Evolutionary conservation across 2,797 vertebrate species (phyloP), one percentile per base, ranked within the genome.

Genomic region (Ispidina picta): DNA sequence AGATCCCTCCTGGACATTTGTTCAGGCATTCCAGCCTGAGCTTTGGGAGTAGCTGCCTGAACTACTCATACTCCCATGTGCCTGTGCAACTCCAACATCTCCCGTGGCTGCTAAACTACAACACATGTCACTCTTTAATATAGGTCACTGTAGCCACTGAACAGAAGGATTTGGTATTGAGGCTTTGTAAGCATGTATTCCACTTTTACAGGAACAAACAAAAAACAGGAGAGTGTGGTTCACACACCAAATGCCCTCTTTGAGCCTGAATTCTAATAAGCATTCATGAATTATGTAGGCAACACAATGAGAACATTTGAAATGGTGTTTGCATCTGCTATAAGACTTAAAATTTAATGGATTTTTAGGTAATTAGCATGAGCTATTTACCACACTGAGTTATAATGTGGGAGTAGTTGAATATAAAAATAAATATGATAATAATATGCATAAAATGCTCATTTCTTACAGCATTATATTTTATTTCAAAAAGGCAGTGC

Each of bases 361-460:
- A 94, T 97, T 97, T 97, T 97, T 92, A 96, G 96, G 95, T 97
- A 97, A 97, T 98, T 97, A 97, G 91, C 94, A 97, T 95, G 96
- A 97, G 83, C 90, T 92, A 95, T 98, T 97, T 97, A 95, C 93
- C 87, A 94, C 90, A 97, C 81, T 96, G 94, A 97, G 91, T 97
- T 96, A 97, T 96, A 96, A 90, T 95, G 95, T 94, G 95, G 90
- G 91, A 97, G 95, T 93, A 96, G 91, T 79, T 94, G 96, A 96
- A 97, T 96, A 94, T 96, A 97, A 97, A 97, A 97, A 97, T 97
- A 97, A 97, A 96, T 97, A 97, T 96, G 90, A 97, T 96, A 97
- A 97, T 94, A 97, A 96, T 97, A 95, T 97, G 94, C 95, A 97
- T 97, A 97, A 97, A 97, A 97, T 95, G 81, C 62, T 97, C 82